These are phyloP conservation scores for Perithous albicinctus DNA, from an alignment of 2,888 invertebrate genomes.

Conservation along the genomic window DNA sequence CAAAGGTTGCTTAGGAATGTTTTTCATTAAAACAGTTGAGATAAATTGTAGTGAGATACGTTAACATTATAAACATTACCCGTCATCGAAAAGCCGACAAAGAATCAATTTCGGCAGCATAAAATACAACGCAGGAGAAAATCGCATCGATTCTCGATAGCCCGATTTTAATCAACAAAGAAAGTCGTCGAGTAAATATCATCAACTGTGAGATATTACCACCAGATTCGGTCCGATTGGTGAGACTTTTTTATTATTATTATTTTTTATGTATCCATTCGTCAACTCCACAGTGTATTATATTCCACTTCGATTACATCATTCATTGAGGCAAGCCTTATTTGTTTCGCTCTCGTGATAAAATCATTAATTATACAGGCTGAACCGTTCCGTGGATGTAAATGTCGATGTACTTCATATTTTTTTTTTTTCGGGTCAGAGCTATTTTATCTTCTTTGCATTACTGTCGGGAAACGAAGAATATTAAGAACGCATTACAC, in stretches of 20 bases:
- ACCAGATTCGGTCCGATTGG: background rate
- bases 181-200: background rate
- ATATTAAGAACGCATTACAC: no score
- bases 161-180: constrained; percentile 43
- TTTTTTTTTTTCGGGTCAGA: background rate
- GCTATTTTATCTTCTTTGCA: background rate
- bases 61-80: background rate
- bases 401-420: constrained; percentile 11
- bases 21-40: background rate
- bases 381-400: background rate
- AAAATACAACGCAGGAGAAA: constrained; percentile 15
- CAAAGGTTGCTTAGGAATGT: background rate
- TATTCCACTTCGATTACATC: constrained; percentile 10
- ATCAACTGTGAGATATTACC: constrained; percentile 42
- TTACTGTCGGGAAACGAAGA: background rate
- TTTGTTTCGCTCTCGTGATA: constrained; percentile 37
- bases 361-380: constrained; percentile 37
- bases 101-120: background rate
- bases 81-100: background rate
- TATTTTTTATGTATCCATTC: constrained; percentile 15
- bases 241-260: background rate
- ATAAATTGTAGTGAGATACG: background rate
- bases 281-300: background rate
- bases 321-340: constrained; percentile 38
- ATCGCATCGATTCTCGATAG: constrained; percentile 38